A percentile compares a stretch with the other conserved stretches of the same genome.
Evolutionary conservation across 2,888 invertebrate genomes (phyloP).

Genomic region (Sympetrum striolatum): DNA sequence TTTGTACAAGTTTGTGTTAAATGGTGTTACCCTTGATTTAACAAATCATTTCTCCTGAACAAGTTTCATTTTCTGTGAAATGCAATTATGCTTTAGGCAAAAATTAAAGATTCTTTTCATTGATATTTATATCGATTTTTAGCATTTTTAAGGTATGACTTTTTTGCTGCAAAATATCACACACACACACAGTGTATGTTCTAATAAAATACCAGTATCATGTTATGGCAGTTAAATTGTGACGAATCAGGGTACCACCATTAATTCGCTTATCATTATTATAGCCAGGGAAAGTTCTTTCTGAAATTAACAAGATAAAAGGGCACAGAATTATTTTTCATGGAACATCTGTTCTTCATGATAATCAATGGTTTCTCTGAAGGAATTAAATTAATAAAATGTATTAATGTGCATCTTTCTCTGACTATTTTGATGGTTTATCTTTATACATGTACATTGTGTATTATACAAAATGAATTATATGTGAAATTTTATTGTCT

Average conservation of each 20-base stretch:
- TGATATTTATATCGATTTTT: not conserved
- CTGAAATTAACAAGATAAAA: not conserved
- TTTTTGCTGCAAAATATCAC: not conserved
- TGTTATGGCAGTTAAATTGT: conserved; percentile 3
- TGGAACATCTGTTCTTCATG: not conserved
- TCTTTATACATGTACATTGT: conserved; percentile 41
- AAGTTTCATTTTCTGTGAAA: conserved; percentile 15
- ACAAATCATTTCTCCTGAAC: not conserved
- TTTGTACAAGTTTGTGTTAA: conserved; percentile 43
- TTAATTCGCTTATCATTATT: conserved; percentile 34
- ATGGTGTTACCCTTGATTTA: conserved; percentile 32
- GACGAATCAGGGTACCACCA: conserved; percentile 40
- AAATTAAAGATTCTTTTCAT: not conserved
- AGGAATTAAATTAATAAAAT: conserved; percentile 20
- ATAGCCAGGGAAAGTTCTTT: conserved; percentile 35
- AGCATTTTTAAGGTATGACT: not conserved
- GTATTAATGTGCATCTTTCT: conserved; percentile 34
- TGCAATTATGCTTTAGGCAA: not conserved
- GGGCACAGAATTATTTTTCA: not conserved
- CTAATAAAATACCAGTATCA: not conserved
- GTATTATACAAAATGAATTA: conserved; percentile 39
- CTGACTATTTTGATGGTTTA: conserved; percentile 35
- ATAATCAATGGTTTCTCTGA: not conserved
- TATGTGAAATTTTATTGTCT: conserved; percentile 42
- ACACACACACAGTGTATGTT: not conserved